These are phyloP conservation scores for Drosophila triauraria DNA, from an alignment of 1,140 invertebrate species.

Conservation along the genomic window DNA sequence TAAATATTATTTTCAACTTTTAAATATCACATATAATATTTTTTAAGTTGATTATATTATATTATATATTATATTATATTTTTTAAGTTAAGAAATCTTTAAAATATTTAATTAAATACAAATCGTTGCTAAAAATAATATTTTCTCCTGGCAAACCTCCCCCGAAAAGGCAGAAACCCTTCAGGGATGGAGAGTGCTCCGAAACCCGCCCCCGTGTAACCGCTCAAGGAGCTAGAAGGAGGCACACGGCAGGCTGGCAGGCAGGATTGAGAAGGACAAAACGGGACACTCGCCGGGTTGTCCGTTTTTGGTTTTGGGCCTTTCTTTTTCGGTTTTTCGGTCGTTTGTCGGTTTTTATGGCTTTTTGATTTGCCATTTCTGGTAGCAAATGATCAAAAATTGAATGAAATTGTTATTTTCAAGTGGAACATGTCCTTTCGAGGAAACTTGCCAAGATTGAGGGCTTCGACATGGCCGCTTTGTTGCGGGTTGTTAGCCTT, in stretches of 20 bases:
- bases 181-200: neutral
- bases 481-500: slow-evolving; percentile 80
- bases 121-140: too few species aligned
- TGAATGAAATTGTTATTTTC: slow-evolving; percentile 84
- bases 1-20: too few species aligned
- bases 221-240: slow-evolving; percentile 60
- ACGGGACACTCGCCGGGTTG: slow-evolving; percentile 48
- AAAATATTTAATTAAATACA: too few species aligned
- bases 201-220: slow-evolving; percentile 62
- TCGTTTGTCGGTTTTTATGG: slow-evolving; percentile 77
- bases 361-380: slow-evolving; percentile 84
- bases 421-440: slow-evolving; percentile 81
- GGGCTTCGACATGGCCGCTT: slow-evolving; percentile 49
- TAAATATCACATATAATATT: too few species aligned
- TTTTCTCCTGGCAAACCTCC: neutral
- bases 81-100: too few species aligned
- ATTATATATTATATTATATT: too few species aligned
- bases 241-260: slow-evolving; percentile 32
- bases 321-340: slow-evolving; percentile 34
- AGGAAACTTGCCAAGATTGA: slow-evolving; percentile 31
- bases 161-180: neutral
- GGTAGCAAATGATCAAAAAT: slow-evolving; percentile 84
- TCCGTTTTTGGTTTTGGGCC: slow-evolving; percentile 36
- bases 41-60: too few species aligned
- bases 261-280: slow-evolving; percentile 37